These are phyloP conservation scores for Triplophysa rosa DNA, from an alignment of 2,113 vertebrate species.

Conservation along the genomic window DNA sequence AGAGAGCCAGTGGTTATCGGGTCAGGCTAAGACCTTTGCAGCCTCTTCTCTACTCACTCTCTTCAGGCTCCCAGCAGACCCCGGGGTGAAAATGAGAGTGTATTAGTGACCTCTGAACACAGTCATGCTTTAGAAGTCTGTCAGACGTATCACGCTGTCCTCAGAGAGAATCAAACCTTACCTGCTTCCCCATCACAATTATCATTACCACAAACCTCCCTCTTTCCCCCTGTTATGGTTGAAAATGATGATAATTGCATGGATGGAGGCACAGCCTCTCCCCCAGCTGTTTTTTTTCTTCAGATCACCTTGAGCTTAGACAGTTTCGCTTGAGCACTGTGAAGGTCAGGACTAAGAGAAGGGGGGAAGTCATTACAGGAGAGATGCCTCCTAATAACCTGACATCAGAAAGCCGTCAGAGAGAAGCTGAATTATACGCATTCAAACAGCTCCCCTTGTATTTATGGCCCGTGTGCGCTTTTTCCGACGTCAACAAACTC, in stretches of 20 bases:
- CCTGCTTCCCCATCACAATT: conserved; percentile 56
- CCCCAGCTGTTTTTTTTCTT: conserved; percentile 33
- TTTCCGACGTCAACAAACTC: conserved; percentile 41
- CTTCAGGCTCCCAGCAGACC: conserved; percentile 26
- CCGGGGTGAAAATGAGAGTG: conserved; percentile 47
- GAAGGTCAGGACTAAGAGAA: conserved; percentile 55
- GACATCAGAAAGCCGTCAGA: conserved; percentile 41
- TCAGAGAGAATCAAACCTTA: not conserved
- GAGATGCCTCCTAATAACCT: conserved; percentile 40
- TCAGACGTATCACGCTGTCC: not conserved
- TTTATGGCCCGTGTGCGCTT: conserved; percentile 35
- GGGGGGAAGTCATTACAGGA: conserved; percentile 19
- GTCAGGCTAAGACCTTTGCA: conserved; percentile 57
- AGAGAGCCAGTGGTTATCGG: conserved; percentile 65
- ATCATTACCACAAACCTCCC: conserved; percentile 61
- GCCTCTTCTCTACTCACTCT: conserved; percentile 22
- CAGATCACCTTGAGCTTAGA: conserved; percentile 57
- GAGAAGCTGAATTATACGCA: conserved; percentile 38
- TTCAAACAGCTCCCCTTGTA: conserved; percentile 37
- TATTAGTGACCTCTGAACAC: conserved; percentile 5
- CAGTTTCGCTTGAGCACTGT: conserved; percentile 29
- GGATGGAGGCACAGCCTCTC: conserved; percentile 51
- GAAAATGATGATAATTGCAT: conserved; percentile 66
- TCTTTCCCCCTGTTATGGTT: conserved; percentile 59
- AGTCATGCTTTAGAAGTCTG: conserved; percentile 6